Base-by-base conservation (phyloP, 2,888 invertebrate species). In the Lithophane semibrunnea region DNA sequence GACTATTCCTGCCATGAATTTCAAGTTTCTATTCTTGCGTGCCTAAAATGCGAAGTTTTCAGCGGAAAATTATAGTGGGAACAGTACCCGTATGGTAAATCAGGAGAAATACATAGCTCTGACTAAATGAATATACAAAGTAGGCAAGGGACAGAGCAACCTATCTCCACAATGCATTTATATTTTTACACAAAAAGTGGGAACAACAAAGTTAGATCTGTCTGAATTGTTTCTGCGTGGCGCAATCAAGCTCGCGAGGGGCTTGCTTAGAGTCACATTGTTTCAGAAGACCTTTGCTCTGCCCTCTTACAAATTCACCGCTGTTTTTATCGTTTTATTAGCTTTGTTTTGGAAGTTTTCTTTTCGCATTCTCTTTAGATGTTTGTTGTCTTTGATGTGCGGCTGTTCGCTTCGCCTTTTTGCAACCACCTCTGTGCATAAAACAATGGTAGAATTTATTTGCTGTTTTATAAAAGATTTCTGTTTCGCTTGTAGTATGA, bases 321-420 rank as follows among this genome's bases (percentile, higher is more conserved):
- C 90, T 91, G 91, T 93, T 93, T 93, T 93, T 93, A 93, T 94
- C 91, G 93, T 93, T 95, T 94, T 94, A 94, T 94, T 94, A 93
- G 92, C 92, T 93, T 94, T 94, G 92, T 93, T 95, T 94, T 86
- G 82, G 83, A 93, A 94, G 88, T 93, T 94, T 93, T 88, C 89
- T 92, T 92, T 89, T 88, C 86, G 88, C 86, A 89, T 91, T 93
- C 91, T 90, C 89, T 90, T 92, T 92, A 89, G 90, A 90, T 90
- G 92, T 91, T 91, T 90, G 66, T 85, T 90, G 91, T 91, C 93
- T 95, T 95, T 94, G 93, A 95, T 93, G 92, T 93, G 88, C 86
- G 85, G 84, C 68, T 84, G 80, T 81, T 87, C 61, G 74, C 73
- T 75, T 75, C 74, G 79, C 73, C 80, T 86, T 83, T 90, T 88